phyloP scores from a whole-genome alignment of 2,113 vertebrate species.

The Turnix velox region DNA sequence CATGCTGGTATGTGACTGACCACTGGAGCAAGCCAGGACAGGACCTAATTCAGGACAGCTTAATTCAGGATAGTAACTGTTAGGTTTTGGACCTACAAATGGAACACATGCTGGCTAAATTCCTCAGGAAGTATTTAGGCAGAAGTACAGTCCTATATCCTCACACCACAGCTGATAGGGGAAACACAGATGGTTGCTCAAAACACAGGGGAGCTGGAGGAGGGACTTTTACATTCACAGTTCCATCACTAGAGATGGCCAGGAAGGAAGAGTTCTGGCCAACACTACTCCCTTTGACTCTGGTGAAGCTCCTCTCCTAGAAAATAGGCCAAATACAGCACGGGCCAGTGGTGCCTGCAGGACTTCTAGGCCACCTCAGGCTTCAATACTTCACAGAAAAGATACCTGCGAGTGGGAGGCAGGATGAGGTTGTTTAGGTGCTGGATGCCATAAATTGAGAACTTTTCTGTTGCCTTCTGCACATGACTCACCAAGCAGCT shows the following conservation, averaged over 20 bases:
- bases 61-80: not conserved
- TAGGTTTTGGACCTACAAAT: not conserved
- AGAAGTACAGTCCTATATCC: not conserved
- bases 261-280: not conserved
- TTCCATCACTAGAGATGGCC: not conserved
- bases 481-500: not conserved
- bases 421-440: not conserved
- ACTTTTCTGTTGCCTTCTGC: not conserved
- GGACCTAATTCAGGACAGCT: not conserved
- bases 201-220: not conserved
- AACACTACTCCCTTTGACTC: not conserved
- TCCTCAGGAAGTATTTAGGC: not conserved
- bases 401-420: not conserved
- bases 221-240: not conserved
- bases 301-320: not conserved
- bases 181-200: not conserved
- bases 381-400: not conserved
- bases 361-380: not conserved
- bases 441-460: not conserved
- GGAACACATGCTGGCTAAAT: accelerated
- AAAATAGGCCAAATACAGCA: not conserved
- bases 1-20: not conserved
- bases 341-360: not conserved
- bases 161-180: not conserved
- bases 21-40: not conserved